These are phyloP conservation scores for Cheilosia urbana DNA, from an alignment of 2,888 invertebrate genomes.

Conservation along the genomic window DNA sequence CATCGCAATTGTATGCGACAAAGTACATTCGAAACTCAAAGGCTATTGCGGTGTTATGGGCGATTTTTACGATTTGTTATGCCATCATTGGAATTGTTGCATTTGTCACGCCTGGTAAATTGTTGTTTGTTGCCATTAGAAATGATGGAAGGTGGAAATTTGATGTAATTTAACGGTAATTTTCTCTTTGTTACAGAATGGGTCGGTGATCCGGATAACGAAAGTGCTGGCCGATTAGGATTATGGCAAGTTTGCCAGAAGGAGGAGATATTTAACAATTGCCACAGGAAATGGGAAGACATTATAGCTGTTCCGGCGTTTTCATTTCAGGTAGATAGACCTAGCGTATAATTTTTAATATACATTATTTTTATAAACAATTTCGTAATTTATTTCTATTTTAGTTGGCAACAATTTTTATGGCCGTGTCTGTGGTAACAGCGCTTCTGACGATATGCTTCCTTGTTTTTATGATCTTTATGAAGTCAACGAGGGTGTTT, in stretches of 20 bases:
- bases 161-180: slow-evolving; percentile 2
- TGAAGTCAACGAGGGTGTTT: slow-evolving; percentile 95
- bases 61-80: slow-evolving; percentile 98
- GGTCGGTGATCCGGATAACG: slow-evolving; percentile 93
- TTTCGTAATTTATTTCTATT: slow-evolving; percentile 43
- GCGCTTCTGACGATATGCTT: slow-evolving; percentile 94
- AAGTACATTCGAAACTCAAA: slow-evolving; percentile 96
- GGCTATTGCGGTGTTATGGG: slow-evolving; percentile 98
- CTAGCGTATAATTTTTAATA: background rate
- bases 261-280: slow-evolving; percentile 91
- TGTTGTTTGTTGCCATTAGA: slow-evolving; percentile 10
- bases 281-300: slow-evolving; percentile 93
- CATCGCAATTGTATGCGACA: slow-evolving; percentile 94
- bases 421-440: slow-evolving; percentile 93
- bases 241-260: slow-evolving; percentile 94
- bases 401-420: slow-evolving; percentile 92
- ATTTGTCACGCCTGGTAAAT: slow-evolving; percentile 92
- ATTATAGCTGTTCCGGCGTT: slow-evolving; percentile 91
- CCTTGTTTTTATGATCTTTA: slow-evolving; percentile 96
- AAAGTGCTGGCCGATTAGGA: slow-evolving; percentile 95
- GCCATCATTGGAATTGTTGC: slow-evolving; percentile 97
- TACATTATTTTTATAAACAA: background rate
- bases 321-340: slow-evolving; percentile 87
- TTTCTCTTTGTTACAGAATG: slow-evolving; percentile 85
- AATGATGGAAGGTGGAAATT: slow-evolving; percentile 4